A percentile compares a stretch with the other conserved stretches of the same genome.
Evolutionary conservation across 2,797 vertebrate genomes (phyloP).

Genomic region (Aerospiza tachiro): DNA sequence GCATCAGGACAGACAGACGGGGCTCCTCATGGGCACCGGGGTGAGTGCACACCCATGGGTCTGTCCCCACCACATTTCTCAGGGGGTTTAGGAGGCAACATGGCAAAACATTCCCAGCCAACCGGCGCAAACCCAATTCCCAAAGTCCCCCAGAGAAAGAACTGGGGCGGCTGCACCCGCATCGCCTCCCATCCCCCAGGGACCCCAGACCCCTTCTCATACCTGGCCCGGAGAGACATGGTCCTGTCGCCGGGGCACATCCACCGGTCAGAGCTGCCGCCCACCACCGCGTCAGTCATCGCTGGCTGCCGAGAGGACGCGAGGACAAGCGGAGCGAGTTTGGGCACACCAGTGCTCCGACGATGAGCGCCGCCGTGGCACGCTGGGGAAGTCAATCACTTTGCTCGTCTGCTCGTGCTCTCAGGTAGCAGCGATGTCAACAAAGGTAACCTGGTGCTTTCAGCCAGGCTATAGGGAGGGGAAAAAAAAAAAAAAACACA

Average conservation of each 20-base stretch:
- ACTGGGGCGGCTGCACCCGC: rapidly evolving
- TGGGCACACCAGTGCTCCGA: not conserved
- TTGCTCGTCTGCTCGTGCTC: not conserved
- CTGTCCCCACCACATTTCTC: not conserved
- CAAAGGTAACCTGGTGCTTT: rapidly evolving
- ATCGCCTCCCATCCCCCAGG: rapidly evolving
- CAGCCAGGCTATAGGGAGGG: not conserved
- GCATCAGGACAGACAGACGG: rapidly evolving
- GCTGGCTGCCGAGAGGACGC: not conserved
- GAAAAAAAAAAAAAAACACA: no score
- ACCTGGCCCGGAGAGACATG: conserved; percentile 75
- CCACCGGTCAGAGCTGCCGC: conserved; percentile 75
- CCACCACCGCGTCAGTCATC: conserved; percentile 80
- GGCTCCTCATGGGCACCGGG: not conserved
- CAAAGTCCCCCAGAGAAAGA: not conserved
- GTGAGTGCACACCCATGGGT: rapidly evolving
- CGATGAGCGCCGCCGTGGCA: rapidly evolving
- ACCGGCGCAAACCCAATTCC: rapidly evolving
- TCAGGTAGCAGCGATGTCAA: rapidly evolving
- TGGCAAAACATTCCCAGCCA: rapidly evolving
- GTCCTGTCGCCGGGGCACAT: conserved; percentile 75
- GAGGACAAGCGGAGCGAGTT: rapidly evolving
- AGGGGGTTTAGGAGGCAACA: rapidly evolving
- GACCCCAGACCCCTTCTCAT: not conserved
- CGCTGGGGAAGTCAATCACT: rapidly evolving